phyloP scores from a whole-genome alignment of 2,888 invertebrate species.

The Osedax fenrisi region DNA sequence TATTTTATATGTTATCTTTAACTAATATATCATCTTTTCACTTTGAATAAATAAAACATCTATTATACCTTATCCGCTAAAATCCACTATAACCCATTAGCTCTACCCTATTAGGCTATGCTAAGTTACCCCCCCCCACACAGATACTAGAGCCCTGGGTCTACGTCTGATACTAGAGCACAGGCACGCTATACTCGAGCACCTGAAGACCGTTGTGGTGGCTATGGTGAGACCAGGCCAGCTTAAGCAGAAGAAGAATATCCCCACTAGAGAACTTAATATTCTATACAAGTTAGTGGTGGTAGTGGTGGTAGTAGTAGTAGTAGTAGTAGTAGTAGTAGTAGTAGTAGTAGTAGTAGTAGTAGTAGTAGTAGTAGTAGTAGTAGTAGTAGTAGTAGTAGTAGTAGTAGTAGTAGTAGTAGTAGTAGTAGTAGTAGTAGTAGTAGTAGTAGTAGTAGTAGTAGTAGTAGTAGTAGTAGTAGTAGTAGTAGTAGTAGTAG shows the following conservation, averaged over 20 bases:
- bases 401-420: conserved; percentile 7
- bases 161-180: conserved; percentile 64
- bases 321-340: conserved; percentile 7
- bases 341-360: neutral
- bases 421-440: neutral
- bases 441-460: neutral
- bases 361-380: neutral
- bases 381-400: neutral
- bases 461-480: neutral
- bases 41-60: too few relatives aligned
- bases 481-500: neutral
- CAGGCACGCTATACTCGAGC: conserved; percentile 59
- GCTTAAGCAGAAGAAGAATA: conserved; percentile 38
- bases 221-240: conserved; percentile 32
- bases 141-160: conserved; percentile 6
- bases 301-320: conserved; percentile 8
- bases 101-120: too few relatives aligned
- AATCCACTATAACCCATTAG: too few relatives aligned
- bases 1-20: too few relatives aligned
- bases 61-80: too few relatives aligned
- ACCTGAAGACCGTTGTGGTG: conserved; percentile 39
- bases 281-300: conserved; percentile 45
- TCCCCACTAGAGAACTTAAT: conserved; percentile 41
- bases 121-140: neutral
- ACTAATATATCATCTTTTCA: too few relatives aligned